These are phyloP conservation scores for Saiga tatarica DNA, from an alignment of 2,113 vertebrate genomes.

Conservation along the genomic window DNA sequence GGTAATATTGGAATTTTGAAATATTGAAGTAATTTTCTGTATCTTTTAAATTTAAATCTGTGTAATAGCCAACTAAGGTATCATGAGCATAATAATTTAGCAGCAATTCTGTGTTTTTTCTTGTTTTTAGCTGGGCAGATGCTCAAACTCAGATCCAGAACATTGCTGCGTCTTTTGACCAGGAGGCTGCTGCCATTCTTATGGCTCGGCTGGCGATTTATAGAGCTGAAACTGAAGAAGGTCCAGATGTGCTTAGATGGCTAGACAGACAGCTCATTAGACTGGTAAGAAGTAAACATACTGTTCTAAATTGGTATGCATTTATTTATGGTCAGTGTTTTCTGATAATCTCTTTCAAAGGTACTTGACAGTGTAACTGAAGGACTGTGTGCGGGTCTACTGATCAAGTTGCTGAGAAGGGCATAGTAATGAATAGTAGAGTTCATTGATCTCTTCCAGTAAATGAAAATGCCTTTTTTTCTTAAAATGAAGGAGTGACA, in stretches of 20 bases:
- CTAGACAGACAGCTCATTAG: constrained; percentile 96
- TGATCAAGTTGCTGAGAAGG: background rate
- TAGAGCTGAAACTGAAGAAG: constrained; percentile 95
- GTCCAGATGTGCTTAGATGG: constrained; percentile 96
- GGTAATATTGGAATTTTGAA: constrained; percentile 43
- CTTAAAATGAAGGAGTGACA: background rate
- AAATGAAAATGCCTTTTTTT: background rate
- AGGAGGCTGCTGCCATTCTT: constrained; percentile 96
- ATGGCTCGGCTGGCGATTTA: constrained; percentile 97
- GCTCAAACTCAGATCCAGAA: constrained; percentile 97
- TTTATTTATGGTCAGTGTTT: constrained; percentile 29
- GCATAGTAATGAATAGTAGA: background rate
- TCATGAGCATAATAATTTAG: background rate
- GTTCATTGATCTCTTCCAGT: background rate
- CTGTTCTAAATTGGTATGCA: background rate
- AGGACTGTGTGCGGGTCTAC: background rate
- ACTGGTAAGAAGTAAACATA: constrained; percentile 83
- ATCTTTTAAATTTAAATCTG: constrained; percentile 30
- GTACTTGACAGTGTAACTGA: background rate
- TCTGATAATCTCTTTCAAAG: background rate
- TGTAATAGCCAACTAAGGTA: background rate
- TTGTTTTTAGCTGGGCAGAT: constrained; percentile 92
- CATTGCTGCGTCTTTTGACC: constrained; percentile 96
- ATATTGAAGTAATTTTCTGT: background rate
- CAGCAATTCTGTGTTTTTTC: constrained; percentile 45